Percentiles rank a stretch among this genome's conserved stretches.
These are phyloP conservation scores for Keiferia lycopersicella DNA, from an alignment of 2,888 invertebrate species.

Conservation along the genomic window DNA sequence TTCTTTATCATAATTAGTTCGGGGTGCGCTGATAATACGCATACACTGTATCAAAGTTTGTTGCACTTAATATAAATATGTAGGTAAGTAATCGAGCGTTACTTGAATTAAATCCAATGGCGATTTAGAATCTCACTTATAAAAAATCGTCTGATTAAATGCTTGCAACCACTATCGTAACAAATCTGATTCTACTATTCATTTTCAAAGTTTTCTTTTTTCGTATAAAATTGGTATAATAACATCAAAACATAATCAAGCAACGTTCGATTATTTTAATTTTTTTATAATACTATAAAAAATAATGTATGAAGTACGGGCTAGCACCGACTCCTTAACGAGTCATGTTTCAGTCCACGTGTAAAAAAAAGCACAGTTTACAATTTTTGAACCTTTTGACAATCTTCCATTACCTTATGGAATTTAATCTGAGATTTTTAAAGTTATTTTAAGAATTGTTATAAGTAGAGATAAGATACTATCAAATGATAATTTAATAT, in stretches of 20 bases:
- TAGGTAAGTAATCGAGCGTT: constrained; percentile 11
- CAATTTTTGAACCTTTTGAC: constrained; percentile 15
- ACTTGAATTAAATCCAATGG: background rate
- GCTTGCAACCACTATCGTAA: too few relatives aligned
- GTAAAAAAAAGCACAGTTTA: constrained; percentile 27
- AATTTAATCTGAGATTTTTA: constrained; percentile 38
- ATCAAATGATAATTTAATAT: constrained; percentile 1
- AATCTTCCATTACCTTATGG: constrained; percentile 16
- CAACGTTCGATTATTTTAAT: background rate
- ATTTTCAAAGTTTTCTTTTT: background rate
- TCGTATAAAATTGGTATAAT: background rate
- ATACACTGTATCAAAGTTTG: constrained; percentile 14
- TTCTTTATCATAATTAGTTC: too few relatives aligned
- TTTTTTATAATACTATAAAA: background rate
- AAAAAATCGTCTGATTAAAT: background rate
- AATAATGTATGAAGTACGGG: background rate
- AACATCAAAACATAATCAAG: background rate
- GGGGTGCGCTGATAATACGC: too few relatives aligned
- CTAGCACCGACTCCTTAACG: background rate
- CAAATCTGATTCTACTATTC: background rate
- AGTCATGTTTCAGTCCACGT: constrained; percentile 4
- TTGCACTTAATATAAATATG: constrained; percentile 12
- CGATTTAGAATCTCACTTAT: background rate
- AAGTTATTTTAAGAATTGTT: constrained; percentile 39
- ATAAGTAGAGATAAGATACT: constrained; percentile 5